phyloP scores from a whole-genome alignment of 1,140 invertebrate genomes.

The Sarcophaga peregrina region DNA sequence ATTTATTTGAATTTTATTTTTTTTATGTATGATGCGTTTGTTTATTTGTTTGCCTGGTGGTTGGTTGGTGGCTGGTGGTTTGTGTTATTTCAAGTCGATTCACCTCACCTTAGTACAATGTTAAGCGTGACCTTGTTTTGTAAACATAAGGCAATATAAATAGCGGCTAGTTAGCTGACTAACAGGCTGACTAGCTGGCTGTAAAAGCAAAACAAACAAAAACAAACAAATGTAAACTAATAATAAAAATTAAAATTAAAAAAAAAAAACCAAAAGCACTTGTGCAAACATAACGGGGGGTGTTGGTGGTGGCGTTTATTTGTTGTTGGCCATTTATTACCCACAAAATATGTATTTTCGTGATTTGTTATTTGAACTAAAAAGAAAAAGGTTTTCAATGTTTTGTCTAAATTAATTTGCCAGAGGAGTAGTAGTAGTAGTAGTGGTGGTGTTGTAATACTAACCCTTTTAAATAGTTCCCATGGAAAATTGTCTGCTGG shows the following conservation, averaged over 20 bases:
- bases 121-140: neutral
- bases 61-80: neutral
- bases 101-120: slow-evolving; percentile 8
- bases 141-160: neutral
- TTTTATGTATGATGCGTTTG: neutral
- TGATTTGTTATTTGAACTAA: slow-evolving; percentile 11
- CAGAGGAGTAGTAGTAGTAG: too few species aligned
- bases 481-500: too few species aligned
- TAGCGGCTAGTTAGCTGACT: neutral
- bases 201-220: neutral
- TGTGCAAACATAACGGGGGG: neutral
- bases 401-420: too few species aligned
- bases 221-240: neutral
- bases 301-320: neutral
- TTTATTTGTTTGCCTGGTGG: neutral
- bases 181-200: neutral
- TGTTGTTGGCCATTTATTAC: neutral
- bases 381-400: too few species aligned
- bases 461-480: too few species aligned
- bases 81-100: slow-evolving; percentile 3
- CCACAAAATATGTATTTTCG: neutral
- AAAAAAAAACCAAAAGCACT: neutral
- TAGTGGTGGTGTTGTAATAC: too few species aligned
- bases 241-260: too few species aligned
- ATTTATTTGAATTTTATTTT: neutral